Evolutionary conservation across 1,140 invertebrate species (phyloP).

Genomic region (Euwallacea similis): DNA sequence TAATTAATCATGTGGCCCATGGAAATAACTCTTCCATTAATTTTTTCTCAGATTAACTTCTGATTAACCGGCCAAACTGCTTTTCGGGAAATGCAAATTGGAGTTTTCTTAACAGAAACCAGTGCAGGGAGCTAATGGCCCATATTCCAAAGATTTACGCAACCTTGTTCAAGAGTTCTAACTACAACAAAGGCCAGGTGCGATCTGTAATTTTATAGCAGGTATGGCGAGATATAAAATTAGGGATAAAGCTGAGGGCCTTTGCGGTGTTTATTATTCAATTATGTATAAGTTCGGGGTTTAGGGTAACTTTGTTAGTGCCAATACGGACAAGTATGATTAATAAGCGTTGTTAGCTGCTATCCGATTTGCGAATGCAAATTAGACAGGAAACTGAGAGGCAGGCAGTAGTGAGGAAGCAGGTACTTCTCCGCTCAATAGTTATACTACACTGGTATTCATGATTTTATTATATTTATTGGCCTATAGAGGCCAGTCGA

Average conservation of each 20-base stretch:
- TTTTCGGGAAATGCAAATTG: no score
- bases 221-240: constrained; percentile 6
- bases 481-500: no score
- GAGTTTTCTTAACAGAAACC: background rate
- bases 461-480: no score
- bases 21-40: no score
- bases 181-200: constrained; percentile 5
- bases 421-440: no score
- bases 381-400: background rate
- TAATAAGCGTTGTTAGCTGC: constrained; percentile 4
- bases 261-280: constrained; percentile 7
- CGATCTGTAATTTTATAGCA: constrained; percentile 7
- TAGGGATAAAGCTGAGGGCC: constrained; percentile 5
- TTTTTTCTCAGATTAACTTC: no score
- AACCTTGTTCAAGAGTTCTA: constrained; percentile 4
- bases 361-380: constrained; percentile 5
- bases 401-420: no score
- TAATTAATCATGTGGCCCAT: no score
- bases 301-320: constrained; percentile 6
- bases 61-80: no score
- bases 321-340: constrained; percentile 6
- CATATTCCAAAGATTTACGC: constrained; percentile 5
- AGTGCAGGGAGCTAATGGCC: background rate
- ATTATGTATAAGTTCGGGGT: constrained; percentile 5
- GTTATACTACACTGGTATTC: no score